Base-by-base conservation (phyloP, 2,888 invertebrate genomes). In the Lithophane semibrunnea region DNA sequence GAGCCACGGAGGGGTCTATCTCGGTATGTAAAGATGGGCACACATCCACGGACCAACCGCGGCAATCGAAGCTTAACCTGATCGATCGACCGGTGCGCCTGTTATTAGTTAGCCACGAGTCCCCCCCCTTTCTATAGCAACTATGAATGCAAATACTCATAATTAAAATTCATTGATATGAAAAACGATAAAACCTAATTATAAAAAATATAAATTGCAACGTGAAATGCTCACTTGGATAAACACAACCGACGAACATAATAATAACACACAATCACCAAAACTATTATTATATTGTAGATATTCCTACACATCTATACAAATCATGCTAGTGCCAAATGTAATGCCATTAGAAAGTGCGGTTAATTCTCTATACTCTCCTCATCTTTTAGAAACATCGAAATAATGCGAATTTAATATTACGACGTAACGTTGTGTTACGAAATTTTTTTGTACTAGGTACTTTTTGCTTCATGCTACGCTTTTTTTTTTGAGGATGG, bases 341-440 rank as follows among this genome's bases (percentile, higher is more conserved):
- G 52, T 37, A 18, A 37, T 29, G 54, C 24, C 72, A 75, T 86
- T 88, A 84, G 87, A 86, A 88, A 88, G 87, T 84, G 66, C 24
- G 60, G 18, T 63, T 73, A 44, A 77, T 73, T 79, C 24, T 54
- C 21, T n/a, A n/a, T 18, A 66, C 58, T 60, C 24, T 73, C 67
- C 21, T 58, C 24, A 63, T 73, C 37, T 42, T 21, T 47, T 56
- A 67, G 76, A 75, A 80, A 82, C 73, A 65, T 54, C n/a, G 60
- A 72, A 80, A 65, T 86, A 77, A 83, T 73, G 77, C 44, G 69
- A 73, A 66, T 79, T 71, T 82, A 84, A 82, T 70, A 75, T 77
- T 56, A 67, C 7, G 37, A 37, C 72, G 3, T 42, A 63, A 80
- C 44, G n/a, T n/a, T 42, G 8, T 47, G 24, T 24, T n/a, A 52